Percentiles rank a stretch among this genome's conserved stretches.
Evolutionary conservation across 2,113 vertebrate species (phyloP).

Genomic region (Tringa solitaria): DNA sequence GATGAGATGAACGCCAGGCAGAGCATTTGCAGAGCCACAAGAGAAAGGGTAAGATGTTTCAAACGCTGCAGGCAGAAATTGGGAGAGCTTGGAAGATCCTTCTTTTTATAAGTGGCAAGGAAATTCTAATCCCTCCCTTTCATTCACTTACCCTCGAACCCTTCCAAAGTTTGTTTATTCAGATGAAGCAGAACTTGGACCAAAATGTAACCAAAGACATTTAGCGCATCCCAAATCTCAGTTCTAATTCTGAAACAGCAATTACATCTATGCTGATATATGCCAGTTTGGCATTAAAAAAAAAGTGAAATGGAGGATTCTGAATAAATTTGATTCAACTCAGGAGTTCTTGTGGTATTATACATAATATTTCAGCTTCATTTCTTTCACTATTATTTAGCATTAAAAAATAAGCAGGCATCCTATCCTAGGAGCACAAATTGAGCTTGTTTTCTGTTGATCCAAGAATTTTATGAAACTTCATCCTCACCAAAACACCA

Average conservation of each 20-base stretch:
- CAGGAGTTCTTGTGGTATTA: not conserved
- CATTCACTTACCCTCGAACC: not conserved
- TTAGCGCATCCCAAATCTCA: not conserved
- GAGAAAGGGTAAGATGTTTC: not conserved
- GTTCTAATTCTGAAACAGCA: conserved; percentile 3
- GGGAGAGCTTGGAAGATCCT: not conserved
- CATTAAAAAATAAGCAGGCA: not conserved
- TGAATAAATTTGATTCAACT: not conserved
- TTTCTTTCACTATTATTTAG: not conserved
- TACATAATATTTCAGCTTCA: not conserved
- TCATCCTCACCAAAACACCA: not conserved
- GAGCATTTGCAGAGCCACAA: not conserved
- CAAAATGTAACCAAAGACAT: conserved; percentile 22
- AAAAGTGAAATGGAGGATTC: not conserved
- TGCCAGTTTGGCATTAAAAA: not conserved
- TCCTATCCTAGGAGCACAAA: not conserved
- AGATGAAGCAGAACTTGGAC: conserved; percentile 6
- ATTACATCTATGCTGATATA: conserved; percentile 2
- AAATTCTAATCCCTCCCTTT: not conserved
- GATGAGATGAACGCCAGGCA: not conserved
- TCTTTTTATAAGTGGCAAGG: not conserved
- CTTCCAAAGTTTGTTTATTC: conserved; percentile 13
- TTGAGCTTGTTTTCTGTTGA: not conserved
- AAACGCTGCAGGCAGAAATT: not conserved
- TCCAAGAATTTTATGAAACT: not conserved